These are phyloP conservation scores for Argynnis bischoffii DNA, from an alignment of 2,888 invertebrate species.

Conservation along the genomic window DNA sequence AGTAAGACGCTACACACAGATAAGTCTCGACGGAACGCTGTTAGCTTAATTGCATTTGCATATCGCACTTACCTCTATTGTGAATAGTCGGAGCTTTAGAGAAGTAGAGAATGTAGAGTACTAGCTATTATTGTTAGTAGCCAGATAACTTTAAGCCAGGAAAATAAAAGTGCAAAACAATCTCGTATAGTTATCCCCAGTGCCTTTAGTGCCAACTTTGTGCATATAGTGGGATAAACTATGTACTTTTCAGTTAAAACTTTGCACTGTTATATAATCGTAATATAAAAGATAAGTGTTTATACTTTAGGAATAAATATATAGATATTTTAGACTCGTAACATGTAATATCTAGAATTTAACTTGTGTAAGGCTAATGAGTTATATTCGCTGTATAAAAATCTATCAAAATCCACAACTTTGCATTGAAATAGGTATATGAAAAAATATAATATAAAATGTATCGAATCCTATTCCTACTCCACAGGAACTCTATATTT, in stretches of 20 bases:
- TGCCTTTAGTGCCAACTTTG: conserved; percentile 7
- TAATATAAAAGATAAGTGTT: background rate
- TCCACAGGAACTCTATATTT: too few relatives aligned
- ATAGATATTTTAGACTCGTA: background rate
- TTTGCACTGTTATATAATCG: background rate
- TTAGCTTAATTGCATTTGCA: conserved; percentile 78
- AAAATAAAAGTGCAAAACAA: conserved; percentile 18
- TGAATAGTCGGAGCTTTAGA: conserved; percentile 37
- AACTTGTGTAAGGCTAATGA: too few relatives aligned
- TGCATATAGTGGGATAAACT: conserved; percentile 3
- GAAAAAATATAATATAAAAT: too few relatives aligned
- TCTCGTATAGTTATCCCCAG: conserved; percentile 11
- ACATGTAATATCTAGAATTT: too few relatives aligned
- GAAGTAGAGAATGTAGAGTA: conserved; percentile 40
- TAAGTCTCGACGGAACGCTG: conserved; percentile 55
- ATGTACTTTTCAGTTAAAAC: conserved; percentile 2
- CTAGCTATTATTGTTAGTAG: conserved; percentile 44
- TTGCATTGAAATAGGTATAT: too few relatives aligned
- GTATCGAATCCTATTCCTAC: too few relatives aligned
- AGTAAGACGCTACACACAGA: conserved; percentile 42
- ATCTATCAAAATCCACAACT: too few relatives aligned
- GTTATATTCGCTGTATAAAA: too few relatives aligned
- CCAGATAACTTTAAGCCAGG: conserved; percentile 23
- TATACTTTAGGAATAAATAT: background rate
- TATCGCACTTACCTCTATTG: conserved; percentile 47